A percentile compares a stretch with the other conserved stretches of the same genome.
phyloP scores from a whole-genome alignment of 2,888 invertebrate genomes.

The Perizoma affinitatum region DNA sequence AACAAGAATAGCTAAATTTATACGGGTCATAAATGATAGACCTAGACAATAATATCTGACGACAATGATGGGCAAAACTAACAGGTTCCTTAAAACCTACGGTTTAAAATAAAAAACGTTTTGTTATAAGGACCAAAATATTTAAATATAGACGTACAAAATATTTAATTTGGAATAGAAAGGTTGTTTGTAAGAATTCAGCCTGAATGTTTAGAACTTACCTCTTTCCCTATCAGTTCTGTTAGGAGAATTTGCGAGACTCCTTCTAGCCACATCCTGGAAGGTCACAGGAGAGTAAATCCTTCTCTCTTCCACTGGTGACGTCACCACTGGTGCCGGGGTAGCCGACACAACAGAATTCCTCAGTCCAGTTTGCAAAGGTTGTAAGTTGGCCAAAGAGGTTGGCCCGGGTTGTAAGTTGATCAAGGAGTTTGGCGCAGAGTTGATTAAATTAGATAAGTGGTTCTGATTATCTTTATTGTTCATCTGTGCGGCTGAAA shows the following conservation, averaged over 20 bases:
- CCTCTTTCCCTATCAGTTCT: constrained; percentile 67
- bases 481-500: constrained; percentile 57
- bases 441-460: constrained; percentile 56
- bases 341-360: constrained; percentile 45
- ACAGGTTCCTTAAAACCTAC: too few species aligned
- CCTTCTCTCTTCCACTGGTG: constrained; percentile 86
- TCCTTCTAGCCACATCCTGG: constrained; percentile 91
- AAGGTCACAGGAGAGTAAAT: constrained; percentile 94
- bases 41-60: too few species aligned
- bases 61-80: too few species aligned
- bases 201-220: constrained; percentile 26
- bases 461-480: constrained; percentile 50
- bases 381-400: constrained; percentile 4
- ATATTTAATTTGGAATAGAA: background rate
- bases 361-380: constrained; percentile 42
- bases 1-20: too few species aligned
- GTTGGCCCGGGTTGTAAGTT: constrained; percentile 34
- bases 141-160: background rate
- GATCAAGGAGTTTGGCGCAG: constrained; percentile 55
- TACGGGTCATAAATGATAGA: too few species aligned
- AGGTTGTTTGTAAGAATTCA: background rate
- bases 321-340: constrained; percentile 59
- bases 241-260: constrained; percentile 90
- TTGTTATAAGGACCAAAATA: too few species aligned
- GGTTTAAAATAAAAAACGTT: too few species aligned